These are phyloP conservation scores for Benitochromis conjunctus DNA, from an alignment of 2,113 vertebrate genomes.

Conservation along the genomic window DNA sequence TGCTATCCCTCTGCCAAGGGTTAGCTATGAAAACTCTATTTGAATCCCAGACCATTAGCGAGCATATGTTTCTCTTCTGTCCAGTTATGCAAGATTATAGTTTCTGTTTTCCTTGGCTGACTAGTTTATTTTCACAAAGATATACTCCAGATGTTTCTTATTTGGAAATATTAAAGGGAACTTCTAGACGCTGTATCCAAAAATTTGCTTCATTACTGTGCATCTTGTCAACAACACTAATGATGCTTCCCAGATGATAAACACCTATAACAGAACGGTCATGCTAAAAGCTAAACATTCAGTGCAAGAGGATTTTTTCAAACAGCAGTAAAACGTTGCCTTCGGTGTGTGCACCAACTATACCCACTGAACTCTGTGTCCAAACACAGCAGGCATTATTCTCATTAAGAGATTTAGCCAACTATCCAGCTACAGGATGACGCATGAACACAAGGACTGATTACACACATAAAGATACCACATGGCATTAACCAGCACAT, in stretches of 20 bases:
- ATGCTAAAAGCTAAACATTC: not conserved
- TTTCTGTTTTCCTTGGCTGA: not conserved
- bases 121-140: not conserved
- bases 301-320: not conserved
- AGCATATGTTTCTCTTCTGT: conserved; percentile 3
- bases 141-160: not conserved
- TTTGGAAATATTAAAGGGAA: not conserved
- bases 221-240: not conserved
- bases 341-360: not conserved
- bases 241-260: not conserved
- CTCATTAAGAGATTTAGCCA: conserved; percentile 9
- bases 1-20: not conserved
- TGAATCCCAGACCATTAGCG: not conserved
- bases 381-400: not conserved
- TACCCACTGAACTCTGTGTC: not conserved
- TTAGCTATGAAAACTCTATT: not conserved
- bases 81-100: not conserved
- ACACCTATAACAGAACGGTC: fast-evolving
- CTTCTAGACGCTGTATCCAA: not conserved
- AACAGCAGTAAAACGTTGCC: not conserved
- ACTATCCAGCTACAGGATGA: not conserved
- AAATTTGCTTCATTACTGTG: not conserved
- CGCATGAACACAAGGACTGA: not conserved
- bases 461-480: conserved; percentile 11
- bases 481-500: not conserved